Evolutionary conservation across 2,888 invertebrate species (phyloP), one percentile per base, ranked within the genome.

Genomic region (Diarsia rubi): DNA sequence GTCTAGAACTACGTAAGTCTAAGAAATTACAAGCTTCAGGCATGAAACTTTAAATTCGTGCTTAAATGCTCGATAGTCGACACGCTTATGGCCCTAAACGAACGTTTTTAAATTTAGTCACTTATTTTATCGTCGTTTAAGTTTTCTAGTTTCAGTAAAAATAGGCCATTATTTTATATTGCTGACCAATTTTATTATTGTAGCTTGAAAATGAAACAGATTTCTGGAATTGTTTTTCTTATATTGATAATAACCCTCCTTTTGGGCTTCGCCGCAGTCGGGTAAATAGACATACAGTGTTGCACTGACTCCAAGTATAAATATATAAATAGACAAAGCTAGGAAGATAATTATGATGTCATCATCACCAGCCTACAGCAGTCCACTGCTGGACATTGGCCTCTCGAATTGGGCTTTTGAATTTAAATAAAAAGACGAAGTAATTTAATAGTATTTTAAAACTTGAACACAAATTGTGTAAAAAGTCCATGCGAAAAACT

Each of bases 1-100:
- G 31, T 62, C 37, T 69, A 21, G 44, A 75, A 83, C 80, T 78
- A 69, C 60, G 59, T 5, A 54, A 86, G 69, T 72, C 57, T 62
- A 24, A 31, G 27, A 79, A 64, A 69, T 74, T 70, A 73, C 12
- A 71, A 45, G 63, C 69, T 60, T 63, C 8, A 27, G 31, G n/a
- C 45, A 45, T 49, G 8, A 37, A 69, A 72, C 24, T 84, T 81
- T 68, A 44, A 54, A 71, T 49, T 19, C 21, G 3, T 19, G 42
- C 79, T 83, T 79, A 54, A 68, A 62, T 69, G 65, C 52, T 82
- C 21, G 44, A 73, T 54, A 64, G 69, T 52, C 2, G 42, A 59
- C 75, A 76, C 86, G 64, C 76, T 66, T 69, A 67, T 47, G n/a
- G 19, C n/a, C 12, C 16, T 4, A 49, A 78, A 47, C 42, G 49